Evolutionary conservation across 2,113 vertebrate genomes (phyloP).

Genomic region (Tretioscincus oriximinensis): DNA sequence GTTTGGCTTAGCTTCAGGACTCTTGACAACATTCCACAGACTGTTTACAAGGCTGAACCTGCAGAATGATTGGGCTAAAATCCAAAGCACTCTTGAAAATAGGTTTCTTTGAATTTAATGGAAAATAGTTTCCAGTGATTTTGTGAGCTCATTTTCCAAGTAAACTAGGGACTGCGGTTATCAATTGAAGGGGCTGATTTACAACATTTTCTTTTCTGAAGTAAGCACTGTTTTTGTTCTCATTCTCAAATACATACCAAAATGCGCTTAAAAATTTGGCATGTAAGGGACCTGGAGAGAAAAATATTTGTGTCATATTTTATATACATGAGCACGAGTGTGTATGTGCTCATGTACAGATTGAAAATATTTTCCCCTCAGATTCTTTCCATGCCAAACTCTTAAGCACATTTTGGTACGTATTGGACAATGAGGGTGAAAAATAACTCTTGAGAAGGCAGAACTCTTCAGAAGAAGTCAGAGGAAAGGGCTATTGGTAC

Average conservation of each 20-base stretch:
- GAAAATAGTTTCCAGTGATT: neutral
- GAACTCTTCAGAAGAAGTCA: too few relatives aligned
- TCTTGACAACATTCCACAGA: neutral
- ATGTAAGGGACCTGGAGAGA: neutral
- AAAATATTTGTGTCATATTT: neutral
- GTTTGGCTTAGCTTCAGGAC: neutral
- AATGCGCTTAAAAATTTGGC: neutral
- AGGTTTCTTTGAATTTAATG: neutral
- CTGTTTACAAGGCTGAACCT: conserved; percentile 4
- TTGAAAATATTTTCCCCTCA: too few relatives aligned
- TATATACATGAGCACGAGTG: too few relatives aligned
- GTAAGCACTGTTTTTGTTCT: too few relatives aligned
- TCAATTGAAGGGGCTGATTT: neutral
- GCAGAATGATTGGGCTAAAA: neutral
- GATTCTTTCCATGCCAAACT: too few relatives aligned
- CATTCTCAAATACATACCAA: too few relatives aligned
- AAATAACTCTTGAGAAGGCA: too few relatives aligned
- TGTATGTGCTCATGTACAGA: neutral
- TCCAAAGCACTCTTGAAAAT: neutral
- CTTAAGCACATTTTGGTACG: too few relatives aligned
- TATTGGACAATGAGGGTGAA: too few relatives aligned
- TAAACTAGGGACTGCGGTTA: neutral
- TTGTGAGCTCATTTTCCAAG: neutral
- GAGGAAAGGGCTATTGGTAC: too few relatives aligned
- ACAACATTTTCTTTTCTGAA: neutral